Conservation (phyloP, 2,888 invertebrate species). For the Acanthosepion pharaonis region DNA sequence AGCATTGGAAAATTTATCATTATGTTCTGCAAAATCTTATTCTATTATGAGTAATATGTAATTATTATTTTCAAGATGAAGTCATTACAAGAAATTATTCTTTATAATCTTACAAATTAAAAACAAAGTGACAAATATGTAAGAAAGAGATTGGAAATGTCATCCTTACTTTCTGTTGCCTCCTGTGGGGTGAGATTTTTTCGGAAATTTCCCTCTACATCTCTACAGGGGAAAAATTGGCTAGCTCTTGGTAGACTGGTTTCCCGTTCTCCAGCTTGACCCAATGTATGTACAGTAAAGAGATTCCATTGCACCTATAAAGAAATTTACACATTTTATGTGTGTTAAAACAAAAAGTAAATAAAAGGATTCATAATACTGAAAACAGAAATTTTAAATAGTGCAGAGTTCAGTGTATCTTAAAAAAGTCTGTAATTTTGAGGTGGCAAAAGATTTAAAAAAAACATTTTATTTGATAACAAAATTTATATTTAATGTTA, state of each 20-base stretch:
- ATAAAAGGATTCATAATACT: background rate
- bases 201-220: constrained; percentile 83
- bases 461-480: no score
- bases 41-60: no score
- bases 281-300: constrained; percentile 75
- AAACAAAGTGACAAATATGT: background rate
- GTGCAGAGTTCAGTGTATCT: background rate
- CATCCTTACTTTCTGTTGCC: constrained; percentile 80
- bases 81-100: background rate
- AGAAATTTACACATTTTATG: background rate
- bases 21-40: no score
- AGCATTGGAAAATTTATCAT: no score
- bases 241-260: constrained; percentile 53
- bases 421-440: no score
- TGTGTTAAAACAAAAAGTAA: background rate
- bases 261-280: constrained; percentile 51
- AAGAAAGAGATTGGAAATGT: background rate
- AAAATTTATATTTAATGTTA: no score
- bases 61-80: background rate
- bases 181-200: constrained; percentile 68
- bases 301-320: constrained; percentile 85
- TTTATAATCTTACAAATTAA: background rate
- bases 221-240: constrained; percentile 82
- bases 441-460: no score
- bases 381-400: background rate